A percentile compares a stretch with the other conserved stretches of the same genome.
Conservation (phyloP, 2,113 vertebrate species). For the Falcunculus frontatus region DNA sequence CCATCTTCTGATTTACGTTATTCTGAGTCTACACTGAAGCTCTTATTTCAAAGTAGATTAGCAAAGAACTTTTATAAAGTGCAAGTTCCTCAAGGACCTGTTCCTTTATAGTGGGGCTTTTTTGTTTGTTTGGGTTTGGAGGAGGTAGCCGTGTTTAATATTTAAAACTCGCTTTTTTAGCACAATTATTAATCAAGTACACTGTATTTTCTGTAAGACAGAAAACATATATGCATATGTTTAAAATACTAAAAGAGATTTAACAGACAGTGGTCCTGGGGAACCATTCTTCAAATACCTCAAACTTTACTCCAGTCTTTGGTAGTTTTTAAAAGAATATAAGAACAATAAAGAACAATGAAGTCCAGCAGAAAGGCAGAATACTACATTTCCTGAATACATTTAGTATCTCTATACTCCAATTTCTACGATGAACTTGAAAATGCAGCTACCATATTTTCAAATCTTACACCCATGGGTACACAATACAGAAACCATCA, state of each 20-base stretch:
- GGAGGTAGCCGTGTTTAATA: rapidly evolving
- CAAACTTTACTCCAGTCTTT: not conserved
- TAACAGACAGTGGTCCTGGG: not conserved
- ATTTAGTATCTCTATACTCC: not conserved
- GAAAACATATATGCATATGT: not conserved
- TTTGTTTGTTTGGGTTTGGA: not conserved
- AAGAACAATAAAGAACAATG: not conserved
- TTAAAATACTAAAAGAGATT: not conserved
- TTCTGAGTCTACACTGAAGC: not conserved
- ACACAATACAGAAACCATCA: not conserved
- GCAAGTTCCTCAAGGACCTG: not conserved
- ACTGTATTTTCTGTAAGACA: not conserved
- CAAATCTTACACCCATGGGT: not conserved
- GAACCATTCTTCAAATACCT: not conserved
- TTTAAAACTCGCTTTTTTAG: not conserved
- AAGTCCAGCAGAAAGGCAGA: not conserved
- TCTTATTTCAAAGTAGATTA: not conserved
- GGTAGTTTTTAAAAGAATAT: not conserved
- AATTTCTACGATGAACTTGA: not conserved
- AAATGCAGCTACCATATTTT: not conserved
- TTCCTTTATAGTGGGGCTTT: not conserved
- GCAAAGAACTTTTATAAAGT: not conserved
- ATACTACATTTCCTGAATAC: not conserved
- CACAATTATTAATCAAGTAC: not conserved
- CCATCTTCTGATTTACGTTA: not conserved